Base-by-base conservation (phyloP, 2,113 vertebrate genomes). In the Sebastes schlegelii region DNA sequence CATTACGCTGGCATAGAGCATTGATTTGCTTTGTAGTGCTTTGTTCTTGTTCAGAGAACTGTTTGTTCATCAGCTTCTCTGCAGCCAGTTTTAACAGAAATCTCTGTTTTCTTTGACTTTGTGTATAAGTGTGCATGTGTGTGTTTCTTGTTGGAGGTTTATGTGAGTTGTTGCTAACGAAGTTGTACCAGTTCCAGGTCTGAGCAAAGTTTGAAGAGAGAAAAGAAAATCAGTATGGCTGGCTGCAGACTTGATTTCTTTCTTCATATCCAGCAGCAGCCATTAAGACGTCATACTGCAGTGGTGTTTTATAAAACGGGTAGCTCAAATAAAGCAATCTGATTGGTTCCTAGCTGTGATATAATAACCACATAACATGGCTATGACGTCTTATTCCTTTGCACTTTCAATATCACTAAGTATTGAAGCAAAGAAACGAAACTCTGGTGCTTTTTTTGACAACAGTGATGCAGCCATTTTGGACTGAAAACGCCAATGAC, bases 21-120 rank as follows among this genome's bases (percentile, higher is more conserved):
- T 64, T 85, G 82, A 85, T 87, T 90, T 90, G 77, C 77, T 87
- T 83, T 90, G 84, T 74, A 70, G 55, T 9, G 76, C 84, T 88
- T 87, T 88, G 82, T 83, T 91, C 83, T 82, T 73, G 57, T 79
- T 84, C 46, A 60, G 66, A 79, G 66, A 66, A 40, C 63, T 77
- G 42, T 79, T 80, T 77, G 46, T 78, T 80, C 34, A 77, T 77
- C 66, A 71, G 43, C 60, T 74, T 81, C 45, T 78, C 83, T 83
- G 55, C 57, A 69, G 74, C 43, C 72, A 45, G 19, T 76, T 57
- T 64, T 64, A 72, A 80, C 74, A 61, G 49, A 62, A 71, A 79
- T 71, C 69, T 81, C 16, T n/a, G 65, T 69, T 76, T 79, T 85
- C 52, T 60, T 49, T 80, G 6, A 14, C 42, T 69, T 49, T 84